Base-by-base conservation (phyloP, 2,797 vertebrate genomes). In the Coregonus sp. region DNA sequence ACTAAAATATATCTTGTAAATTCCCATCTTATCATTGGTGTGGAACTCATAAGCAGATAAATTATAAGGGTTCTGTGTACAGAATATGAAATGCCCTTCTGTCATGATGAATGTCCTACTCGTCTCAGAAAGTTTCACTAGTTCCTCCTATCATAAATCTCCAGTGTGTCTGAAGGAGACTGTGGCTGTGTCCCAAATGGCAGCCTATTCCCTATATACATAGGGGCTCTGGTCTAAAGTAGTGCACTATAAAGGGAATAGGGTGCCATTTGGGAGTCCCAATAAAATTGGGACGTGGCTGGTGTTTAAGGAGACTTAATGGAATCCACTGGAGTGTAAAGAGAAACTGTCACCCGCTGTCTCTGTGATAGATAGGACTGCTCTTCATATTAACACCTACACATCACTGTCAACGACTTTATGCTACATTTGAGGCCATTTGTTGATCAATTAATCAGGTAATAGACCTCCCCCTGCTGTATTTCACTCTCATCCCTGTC, bases 321-420 rank as follows among this genome's bases (percentile, higher is more conserved):
- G 89, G 89, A 91, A 90, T 86, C 84, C 84, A 82, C 82, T 84
- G 84, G 80, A 72, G 87, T 88, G 88, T 78, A 82, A 86, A 85
- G 78, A 80, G 78, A 84, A 86, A 75, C 81, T 82, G 86, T 89
- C 87, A 82, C 37, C 77, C 76, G 51, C 80, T 84, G 29, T 33
- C 6, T 15, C 20, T 0, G 63, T 90, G 90, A 92, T 91, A 69
- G 87, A 47, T 92, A 74, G 14, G 84, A 66, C 75, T 56, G 79
- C 83, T 88, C 76, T 86, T 73, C 66, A 81, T 85, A 75, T 86
- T 87, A 90, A 83, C 80, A 70, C 74, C 75, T 33, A 78, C 76
- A 77, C 82, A 85, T 88, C 90, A 88, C 78, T 87, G 82, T 74
- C 73, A 81, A 47, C 3, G 65, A 63, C 50, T 37, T 18, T 33